Base-by-base conservation (phyloP, 1,140 invertebrate genomes). In the Dinoponera quadriceps region DNA sequence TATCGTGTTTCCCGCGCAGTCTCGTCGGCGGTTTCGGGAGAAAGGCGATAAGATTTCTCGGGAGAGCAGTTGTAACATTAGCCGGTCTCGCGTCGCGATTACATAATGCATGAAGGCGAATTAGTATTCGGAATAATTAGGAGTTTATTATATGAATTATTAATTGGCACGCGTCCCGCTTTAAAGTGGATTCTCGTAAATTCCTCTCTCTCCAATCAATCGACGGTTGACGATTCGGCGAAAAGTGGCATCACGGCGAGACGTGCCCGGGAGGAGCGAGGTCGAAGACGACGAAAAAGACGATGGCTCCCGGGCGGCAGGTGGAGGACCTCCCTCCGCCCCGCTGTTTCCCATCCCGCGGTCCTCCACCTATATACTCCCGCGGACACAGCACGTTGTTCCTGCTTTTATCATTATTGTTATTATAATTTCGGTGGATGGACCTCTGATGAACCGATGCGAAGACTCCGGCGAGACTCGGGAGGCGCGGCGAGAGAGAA, bases 351-450 rank as follows among this genome's bases (percentile, higher is more conserved):
- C 66, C 71, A 72, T 85, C 71, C 62, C 20, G 59, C 59, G 57
- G 44, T 78, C 77, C 33, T 55, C 65, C 51, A 27, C 33, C 62
- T 63, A 51, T 63, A 54, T 82, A 33, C 29, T 66, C 62, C 57
- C 74, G 29, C 54, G 80, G 54, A 72, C 71, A 81, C 75, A 49
- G 71, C 55, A 83, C 80, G 69, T 87, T 81, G 54, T 83, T 85
- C 29, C 85, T 72, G 77, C 77, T 89, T 86, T 90, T 89, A 90
- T 90, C 89, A 88, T 90, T 83, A 86, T 80, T 86, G 89, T 89
- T 90, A 90, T 90, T 90, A 90, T 88, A 90, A 90, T 89, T 90
- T 89, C 49, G 82, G 60, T 22, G 84, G 69, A 60, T 75, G 71
- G 22, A 73, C 62, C 82, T 80, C 65, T 72, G 89, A 89, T 88